A percentile compares a stretch with the other conserved stretches of the same genome.
These are phyloP conservation scores for Harlomillsia oculata DNA, from an alignment of 1,140 invertebrate species.

Conservation along the genomic window DNA sequence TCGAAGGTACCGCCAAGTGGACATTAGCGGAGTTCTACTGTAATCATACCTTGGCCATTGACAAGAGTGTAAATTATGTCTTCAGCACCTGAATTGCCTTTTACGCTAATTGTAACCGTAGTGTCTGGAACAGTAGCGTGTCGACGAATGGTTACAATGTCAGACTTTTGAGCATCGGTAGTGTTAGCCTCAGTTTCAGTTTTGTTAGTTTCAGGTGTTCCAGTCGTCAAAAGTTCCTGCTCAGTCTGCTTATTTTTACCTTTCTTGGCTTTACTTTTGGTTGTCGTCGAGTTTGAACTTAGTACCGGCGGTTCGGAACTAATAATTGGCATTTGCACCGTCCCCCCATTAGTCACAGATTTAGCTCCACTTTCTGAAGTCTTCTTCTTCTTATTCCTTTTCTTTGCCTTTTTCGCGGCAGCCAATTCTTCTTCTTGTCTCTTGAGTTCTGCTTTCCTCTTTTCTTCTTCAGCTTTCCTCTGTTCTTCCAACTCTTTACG, in stretches of 20 bases:
- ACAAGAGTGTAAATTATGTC: slow-evolving; percentile 29
- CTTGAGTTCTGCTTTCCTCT: neutral
- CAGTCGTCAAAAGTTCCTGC: neutral
- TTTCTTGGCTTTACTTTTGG: neutral
- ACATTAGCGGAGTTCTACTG: too few relatives aligned
- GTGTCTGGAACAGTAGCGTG: slow-evolving; percentile 27
- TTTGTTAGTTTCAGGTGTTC: neutral
- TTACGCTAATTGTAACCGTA: slow-evolving; percentile 33
- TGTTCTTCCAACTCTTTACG: slow-evolving; percentile 7
- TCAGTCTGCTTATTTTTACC: neutral
- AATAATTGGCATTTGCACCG: too few relatives aligned
- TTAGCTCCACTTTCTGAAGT: too few relatives aligned
- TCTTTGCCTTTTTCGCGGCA: neutral
- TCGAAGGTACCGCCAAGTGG: too few relatives aligned
- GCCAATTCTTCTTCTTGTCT: slow-evolving; percentile 4
- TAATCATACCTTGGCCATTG: slow-evolving; percentile 30
- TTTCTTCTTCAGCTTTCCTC: slow-evolving; percentile 3
- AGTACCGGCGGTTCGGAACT: too few relatives aligned
- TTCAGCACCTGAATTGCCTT: slow-evolving; percentile 23
- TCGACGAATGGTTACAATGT: slow-evolving; percentile 32
- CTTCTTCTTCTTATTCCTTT: slow-evolving; percentile 24
- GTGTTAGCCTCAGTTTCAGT: neutral
- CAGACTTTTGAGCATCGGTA: neutral
- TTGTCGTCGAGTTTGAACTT: neutral
- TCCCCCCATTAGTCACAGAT: too few relatives aligned